Conservation (phyloP, 2,797 vertebrate genomes). For the Lepilemur septentrionalis region DNA sequence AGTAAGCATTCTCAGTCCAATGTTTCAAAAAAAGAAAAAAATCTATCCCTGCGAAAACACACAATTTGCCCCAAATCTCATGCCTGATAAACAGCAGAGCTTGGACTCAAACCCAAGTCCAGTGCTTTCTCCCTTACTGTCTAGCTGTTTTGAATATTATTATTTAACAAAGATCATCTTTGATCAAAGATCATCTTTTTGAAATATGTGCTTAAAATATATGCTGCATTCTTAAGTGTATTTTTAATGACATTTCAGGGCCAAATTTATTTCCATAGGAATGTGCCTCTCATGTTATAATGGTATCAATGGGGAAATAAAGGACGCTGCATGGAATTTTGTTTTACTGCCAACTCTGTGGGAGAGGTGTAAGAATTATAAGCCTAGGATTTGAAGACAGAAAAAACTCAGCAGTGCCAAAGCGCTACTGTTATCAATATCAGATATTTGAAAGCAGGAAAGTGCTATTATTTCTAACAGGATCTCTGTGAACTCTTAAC, state of each 20-base stretch:
- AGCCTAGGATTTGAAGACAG: not conserved
- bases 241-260: constrained; percentile 30
- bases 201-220: constrained; percentile 21
- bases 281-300: constrained; percentile 55
- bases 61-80: not conserved
- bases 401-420: not conserved
- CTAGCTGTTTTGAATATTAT: constrained; percentile 13
- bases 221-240: not conserved
- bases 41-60: not conserved
- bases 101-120: not conserved
- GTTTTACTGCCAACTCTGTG: constrained; percentile 25
- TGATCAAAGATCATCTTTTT: not conserved
- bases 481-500: not conserved
- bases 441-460: not conserved
- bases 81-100: not conserved
- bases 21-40: not conserved
- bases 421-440: not conserved
- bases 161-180: not conserved
- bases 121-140: not conserved
- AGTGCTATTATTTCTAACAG: not conserved
- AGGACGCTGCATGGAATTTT: constrained; percentile 18
- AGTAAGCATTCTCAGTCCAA: not conserved
- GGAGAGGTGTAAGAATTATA: constrained; percentile 30
- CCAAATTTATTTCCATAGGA: constrained; percentile 47
- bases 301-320: constrained; percentile 39